Evolutionary conservation across 2,888 invertebrate genomes (phyloP).

Genomic region (Zaprionus lineosus): DNA sequence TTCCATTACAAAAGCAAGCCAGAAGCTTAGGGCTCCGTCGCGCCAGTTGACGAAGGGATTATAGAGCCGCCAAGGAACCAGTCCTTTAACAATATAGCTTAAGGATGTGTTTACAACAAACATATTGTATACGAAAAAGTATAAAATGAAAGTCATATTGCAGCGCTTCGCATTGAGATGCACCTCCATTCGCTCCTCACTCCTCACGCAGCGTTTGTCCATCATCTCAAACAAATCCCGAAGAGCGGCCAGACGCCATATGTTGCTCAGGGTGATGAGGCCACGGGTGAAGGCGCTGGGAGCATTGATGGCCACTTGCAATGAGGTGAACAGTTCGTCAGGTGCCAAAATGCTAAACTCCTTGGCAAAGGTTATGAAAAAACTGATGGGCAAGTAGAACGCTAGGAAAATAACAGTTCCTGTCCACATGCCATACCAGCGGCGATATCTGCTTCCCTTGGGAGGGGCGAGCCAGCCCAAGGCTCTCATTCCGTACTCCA

Average conservation of each 20-base stretch:
- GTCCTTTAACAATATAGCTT: background rate
- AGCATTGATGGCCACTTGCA: constrained; percentile 37
- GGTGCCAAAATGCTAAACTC: constrained; percentile 42
- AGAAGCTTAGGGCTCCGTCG: background rate
- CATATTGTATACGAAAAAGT: constrained; percentile 17
- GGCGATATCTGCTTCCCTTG: background rate
- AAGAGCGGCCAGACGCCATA: constrained; percentile 19
- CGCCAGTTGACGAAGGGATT: constrained; percentile 46
- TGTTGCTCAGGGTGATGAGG: background rate
- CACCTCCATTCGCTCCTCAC: background rate
- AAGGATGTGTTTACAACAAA: constrained; percentile 19
- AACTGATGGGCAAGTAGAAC: constrained; percentile 26
- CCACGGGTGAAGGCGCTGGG: constrained; percentile 31
- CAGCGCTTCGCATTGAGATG: background rate
- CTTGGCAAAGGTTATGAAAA: constrained; percentile 21
- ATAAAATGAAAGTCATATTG: constrained; percentile 19
- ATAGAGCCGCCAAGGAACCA: constrained; percentile 43
- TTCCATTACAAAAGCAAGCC: constrained; percentile 28
- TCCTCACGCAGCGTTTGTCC: constrained; percentile 31
- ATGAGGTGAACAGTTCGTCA: constrained; percentile 50
- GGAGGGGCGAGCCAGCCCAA: constrained; percentile 35
- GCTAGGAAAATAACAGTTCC: constrained; percentile 3
- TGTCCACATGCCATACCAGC: constrained; percentile 12
- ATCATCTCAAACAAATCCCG: constrained; percentile 19
- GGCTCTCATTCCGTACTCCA: constrained; percentile 14